Base-by-base conservation (phyloP, 1,140 invertebrate genomes). In the Diabrotica undecimpunctata region DNA sequence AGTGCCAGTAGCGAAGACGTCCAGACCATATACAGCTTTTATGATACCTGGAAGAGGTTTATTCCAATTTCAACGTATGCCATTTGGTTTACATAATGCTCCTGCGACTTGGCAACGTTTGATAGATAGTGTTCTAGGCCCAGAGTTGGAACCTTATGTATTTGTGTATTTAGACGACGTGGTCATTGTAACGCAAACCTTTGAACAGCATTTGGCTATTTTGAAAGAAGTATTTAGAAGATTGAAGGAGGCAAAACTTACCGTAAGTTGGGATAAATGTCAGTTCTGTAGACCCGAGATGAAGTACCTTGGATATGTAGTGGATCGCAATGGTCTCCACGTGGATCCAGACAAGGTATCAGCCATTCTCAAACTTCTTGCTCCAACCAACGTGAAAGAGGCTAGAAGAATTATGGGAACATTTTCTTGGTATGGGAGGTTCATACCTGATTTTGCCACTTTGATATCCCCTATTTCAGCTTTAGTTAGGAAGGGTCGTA, bases 81-180 rank as follows among this genome's bases (percentile, higher is more conserved):
- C 54, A 2, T 56, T 38, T 8, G 13, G 54, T 4, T 53, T 62
- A 62, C 13, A 3, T 52, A 51, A 57, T 38, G 46, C 14, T 25
- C 51, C 66, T 11, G 54, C 60, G n/a, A 66, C 63, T n/a, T 67
- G 46, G 35, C 54, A 63, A 12, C 63, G 67, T 5, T 64, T 74
- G 13, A 73, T 78, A 66, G 76, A 78, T 56, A 54, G 35, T 5
- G 56, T 79, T 10, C 71, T 75, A 58, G 65, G 61, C 9, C 46
- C 68, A 38, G 65, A 70, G 55, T 36, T 74, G 6, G 64, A 74
- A 50, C 72, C 67, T 9, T 41, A 60, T 50, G 60, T 61, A 0
- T 72, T 74, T 54, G 62, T 41, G 0, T 78, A 78, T 62, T 52
- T 79, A 39, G 77, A 79, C 66, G 74, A 79, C 38, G 73, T 79